A percentile compares a stretch with the other conserved stretches of the same genome.
These are phyloP conservation scores for Frankliniella fusca DNA, from an alignment of 2,888 invertebrate species.

Conservation along the genomic window DNA sequence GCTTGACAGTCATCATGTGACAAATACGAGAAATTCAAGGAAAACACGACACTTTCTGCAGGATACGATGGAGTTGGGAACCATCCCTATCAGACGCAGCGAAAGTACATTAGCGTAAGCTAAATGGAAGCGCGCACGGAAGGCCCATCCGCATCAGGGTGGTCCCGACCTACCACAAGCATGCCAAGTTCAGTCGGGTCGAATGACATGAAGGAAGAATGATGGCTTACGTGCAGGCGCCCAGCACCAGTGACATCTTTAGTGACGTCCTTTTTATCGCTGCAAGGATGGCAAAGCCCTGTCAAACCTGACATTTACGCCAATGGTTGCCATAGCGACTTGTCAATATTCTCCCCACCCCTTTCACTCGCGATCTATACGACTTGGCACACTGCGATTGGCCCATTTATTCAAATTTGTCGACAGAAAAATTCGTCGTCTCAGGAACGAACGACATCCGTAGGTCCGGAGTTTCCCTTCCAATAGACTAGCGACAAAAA, in stretches of 20 bases:
- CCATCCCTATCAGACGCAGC: too few relatives aligned
- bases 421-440: too few relatives aligned
- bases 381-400: not conserved
- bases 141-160: not conserved
- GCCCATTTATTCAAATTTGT: too few relatives aligned
- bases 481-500: too few relatives aligned
- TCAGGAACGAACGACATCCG: too few relatives aligned
- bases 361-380: not conserved
- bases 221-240: constrained; percentile 7
- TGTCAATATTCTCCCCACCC: constrained; percentile 8
- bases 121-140: not conserved
- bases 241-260: not conserved
- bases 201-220: not conserved
- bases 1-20: too few relatives aligned
- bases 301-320: constrained; percentile 20
- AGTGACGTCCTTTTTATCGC: constrained; percentile 6
- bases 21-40: too few relatives aligned
- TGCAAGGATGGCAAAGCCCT: not conserved
- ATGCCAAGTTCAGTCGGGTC: not conserved
- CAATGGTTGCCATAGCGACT: constrained; percentile 11
- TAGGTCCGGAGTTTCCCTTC: too few relatives aligned
- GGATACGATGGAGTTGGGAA: too few relatives aligned
- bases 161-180: not conserved
- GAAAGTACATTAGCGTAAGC: not conserved
- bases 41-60: too few relatives aligned